Evolutionary conservation across 2,113 vertebrate genomes (phyloP).

Genomic region (Onychorhynchus coronatus): DNA sequence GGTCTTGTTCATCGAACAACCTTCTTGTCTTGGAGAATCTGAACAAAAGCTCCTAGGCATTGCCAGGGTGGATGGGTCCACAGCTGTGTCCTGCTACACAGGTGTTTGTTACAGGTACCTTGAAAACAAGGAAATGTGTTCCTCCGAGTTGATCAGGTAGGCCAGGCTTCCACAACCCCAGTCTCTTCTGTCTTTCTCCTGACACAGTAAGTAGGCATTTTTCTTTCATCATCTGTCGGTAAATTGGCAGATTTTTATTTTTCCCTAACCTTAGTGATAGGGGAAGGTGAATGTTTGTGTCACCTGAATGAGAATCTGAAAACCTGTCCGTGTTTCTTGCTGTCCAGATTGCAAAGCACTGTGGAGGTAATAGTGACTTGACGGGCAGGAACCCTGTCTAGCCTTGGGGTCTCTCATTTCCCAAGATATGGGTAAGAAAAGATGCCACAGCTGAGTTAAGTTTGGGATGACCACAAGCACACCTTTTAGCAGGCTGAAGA

Average conservation of each 20-base stretch:
- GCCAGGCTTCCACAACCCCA: neutral
- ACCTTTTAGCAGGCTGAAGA: neutral
- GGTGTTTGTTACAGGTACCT: neutral
- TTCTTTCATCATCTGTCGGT: rapidly evolving
- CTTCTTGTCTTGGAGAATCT: neutral
- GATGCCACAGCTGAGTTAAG: neutral
- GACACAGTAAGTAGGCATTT: rapidly evolving
- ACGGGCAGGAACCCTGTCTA: neutral
- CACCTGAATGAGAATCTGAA: neutral
- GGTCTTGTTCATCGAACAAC: neutral
- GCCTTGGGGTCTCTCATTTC: neutral
- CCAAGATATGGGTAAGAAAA: neutral
- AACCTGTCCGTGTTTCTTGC: neutral
- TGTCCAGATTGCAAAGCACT: neutral
- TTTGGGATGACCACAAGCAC: neutral
- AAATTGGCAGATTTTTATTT: rapidly evolving
- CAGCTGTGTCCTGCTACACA: rapidly evolving
- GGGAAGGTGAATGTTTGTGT: neutral
- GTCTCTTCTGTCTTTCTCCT: neutral
- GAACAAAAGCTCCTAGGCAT: neutral
- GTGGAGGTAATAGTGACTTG: too few relatives aligned
- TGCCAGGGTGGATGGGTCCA: neutral
- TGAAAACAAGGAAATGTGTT: neutral
- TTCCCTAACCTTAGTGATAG: neutral
- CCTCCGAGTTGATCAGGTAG: neutral